Conservation (phyloP, 2,113 vertebrate genomes). For the Shinisaurus crocodilurus region DNA sequence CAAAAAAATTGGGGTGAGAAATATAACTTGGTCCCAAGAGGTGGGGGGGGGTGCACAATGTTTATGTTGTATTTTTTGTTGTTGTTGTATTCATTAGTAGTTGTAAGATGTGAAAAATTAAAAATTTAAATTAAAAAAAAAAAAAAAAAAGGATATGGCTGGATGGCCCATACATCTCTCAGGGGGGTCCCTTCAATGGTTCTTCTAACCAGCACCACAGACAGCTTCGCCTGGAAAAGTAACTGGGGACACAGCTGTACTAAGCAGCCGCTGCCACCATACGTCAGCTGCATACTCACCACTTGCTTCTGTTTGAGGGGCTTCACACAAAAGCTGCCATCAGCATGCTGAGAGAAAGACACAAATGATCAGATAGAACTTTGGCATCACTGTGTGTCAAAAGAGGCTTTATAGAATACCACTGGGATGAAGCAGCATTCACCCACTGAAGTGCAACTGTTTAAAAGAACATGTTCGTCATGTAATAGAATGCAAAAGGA, state of each 20-base stretch:
- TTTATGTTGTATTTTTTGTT: too few species aligned
- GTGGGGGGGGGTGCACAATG: too few species aligned
- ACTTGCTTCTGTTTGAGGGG: slow-evolving; percentile 99
- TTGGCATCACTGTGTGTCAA: background rate
- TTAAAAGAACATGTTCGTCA: background rate
- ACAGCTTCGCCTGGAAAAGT: background rate
- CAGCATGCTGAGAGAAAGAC: slow-evolving; percentile 85
- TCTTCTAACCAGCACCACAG: background rate
- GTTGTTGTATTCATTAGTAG: too few species aligned
- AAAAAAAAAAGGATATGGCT: too few species aligned
- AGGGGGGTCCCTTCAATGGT: background rate
- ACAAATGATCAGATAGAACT: background rate
- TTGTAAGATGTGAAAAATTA: too few species aligned
- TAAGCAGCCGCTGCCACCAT: background rate
- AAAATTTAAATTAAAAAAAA: too few species aligned
- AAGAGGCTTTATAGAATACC: background rate
- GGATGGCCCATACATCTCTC: too few species aligned
- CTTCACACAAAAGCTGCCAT: slow-evolving; percentile 95
- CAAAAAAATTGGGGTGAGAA: too few species aligned
- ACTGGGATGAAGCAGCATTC: background rate
- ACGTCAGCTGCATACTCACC: slow-evolving; percentile 74
- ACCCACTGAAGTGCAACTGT: background rate
- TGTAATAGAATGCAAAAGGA: background rate
- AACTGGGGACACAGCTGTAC: background rate
- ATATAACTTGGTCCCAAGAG: too few species aligned